Evolutionary conservation across 2,888 invertebrate genomes (phyloP).

Genomic region (Eupelmus urozonus): DNA sequence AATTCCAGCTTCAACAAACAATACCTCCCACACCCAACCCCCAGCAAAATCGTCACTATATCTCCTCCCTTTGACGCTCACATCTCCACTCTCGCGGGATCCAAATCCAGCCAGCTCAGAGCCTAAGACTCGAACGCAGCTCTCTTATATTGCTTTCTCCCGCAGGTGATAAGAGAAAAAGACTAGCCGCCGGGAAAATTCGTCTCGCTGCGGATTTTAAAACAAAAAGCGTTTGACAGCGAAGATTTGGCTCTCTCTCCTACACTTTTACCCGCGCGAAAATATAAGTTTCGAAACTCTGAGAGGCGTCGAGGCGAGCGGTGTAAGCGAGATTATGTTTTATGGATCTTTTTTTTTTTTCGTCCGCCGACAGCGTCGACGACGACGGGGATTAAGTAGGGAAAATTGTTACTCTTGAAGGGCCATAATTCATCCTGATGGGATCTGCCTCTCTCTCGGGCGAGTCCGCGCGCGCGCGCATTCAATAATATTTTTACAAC

Average conservation of each 20-base stretch:
- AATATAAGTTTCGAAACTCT: slow-evolving; percentile 17
- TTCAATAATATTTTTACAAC: slow-evolving; percentile 43
- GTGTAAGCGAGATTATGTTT: slow-evolving; percentile 44
- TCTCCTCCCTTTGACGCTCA: no score
- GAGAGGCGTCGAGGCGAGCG: not conserved
- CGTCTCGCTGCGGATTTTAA: slow-evolving; percentile 15
- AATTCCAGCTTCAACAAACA: no score
- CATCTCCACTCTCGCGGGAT: no score
- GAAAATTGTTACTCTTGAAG: slow-evolving; percentile 36
- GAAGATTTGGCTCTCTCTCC: slow-evolving; percentile 16
- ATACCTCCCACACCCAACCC: no score
- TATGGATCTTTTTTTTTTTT: slow-evolving; percentile 23
- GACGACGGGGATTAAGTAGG: slow-evolving; percentile 46
- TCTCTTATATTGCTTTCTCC: no score
- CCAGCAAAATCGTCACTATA: no score
- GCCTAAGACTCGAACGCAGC: no score
- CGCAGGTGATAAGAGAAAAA: slow-evolving; percentile 23
- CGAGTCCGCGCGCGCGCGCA: slow-evolving; percentile 9
- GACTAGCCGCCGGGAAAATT: no score
- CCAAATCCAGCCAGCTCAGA: no score
- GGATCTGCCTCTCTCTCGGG: not conserved
- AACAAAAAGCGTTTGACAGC: slow-evolving; percentile 31
- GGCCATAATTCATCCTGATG: slow-evolving; percentile 40
- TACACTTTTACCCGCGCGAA: no score
- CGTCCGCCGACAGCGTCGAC: slow-evolving; percentile 11